These are phyloP conservation scores for Nycteola revayana DNA, from an alignment of 2,888 invertebrate genomes.

Conservation along the genomic window DNA sequence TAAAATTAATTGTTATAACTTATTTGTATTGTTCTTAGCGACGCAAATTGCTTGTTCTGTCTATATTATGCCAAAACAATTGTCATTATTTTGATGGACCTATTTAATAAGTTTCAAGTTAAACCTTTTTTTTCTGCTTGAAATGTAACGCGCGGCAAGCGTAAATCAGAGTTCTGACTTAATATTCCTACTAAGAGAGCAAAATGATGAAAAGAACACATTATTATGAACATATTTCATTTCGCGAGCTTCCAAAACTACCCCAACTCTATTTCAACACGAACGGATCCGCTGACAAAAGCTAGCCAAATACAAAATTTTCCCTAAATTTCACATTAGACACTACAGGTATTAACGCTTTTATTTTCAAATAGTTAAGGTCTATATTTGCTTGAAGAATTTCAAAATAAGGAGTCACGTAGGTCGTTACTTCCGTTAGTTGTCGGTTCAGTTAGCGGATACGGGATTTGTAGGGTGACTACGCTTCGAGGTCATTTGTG, in stretches of 20 bases:
- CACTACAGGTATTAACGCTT: not conserved
- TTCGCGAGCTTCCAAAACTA: not conserved
- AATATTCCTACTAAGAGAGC: no score
- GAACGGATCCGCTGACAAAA: constrained; percentile 20
- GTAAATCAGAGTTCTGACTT: no score
- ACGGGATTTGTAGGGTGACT: constrained; percentile 30
- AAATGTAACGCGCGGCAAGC: no score
- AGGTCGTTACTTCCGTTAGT: constrained; percentile 36
- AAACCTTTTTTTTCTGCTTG: no score
- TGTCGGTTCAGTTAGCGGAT: constrained; percentile 31
- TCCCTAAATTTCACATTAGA: constrained; percentile 11
- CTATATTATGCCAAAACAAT: no score
- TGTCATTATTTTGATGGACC: no score
- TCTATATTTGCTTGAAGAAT: constrained; percentile 4
- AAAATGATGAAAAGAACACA: no score
- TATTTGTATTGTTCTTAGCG: no score
- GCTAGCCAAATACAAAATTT: constrained; percentile 24
- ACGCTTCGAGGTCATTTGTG: constrained; percentile 16
- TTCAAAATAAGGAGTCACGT: constrained; percentile 29
- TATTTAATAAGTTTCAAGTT: no score
- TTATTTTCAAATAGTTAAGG: not conserved
- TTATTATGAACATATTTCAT: not conserved
- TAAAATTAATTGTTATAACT: no score
- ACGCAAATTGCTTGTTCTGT: no score
- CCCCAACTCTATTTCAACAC: constrained; percentile 22